Base-by-base conservation (phyloP, 2,888 invertebrate genomes). In the Rhimphoctona megacephalus region DNA sequence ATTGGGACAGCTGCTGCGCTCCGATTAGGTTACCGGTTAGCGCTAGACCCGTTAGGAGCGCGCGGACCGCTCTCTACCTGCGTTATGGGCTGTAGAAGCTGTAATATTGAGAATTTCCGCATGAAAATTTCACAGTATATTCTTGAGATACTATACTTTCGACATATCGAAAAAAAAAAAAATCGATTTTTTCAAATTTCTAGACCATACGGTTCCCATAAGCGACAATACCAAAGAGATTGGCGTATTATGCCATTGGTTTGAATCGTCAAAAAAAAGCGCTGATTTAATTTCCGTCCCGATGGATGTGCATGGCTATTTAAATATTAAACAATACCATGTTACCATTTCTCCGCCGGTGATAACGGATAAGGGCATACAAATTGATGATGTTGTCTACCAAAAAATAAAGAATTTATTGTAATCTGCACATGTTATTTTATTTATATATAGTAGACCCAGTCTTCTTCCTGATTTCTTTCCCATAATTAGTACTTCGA, bases 241-340 rank as follows among this genome's bases (percentile, higher is more conserved):
- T 43, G 79, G 79, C 25, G 78, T 79, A 36, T 49, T 85, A n/a
- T 72, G 78, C 22, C 25, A 83, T 72, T 78, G 72, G 73, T 79
- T 64, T 49, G 64, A 83, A 66, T 30, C 39, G 9, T 39, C 19
- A 36, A 30, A 14, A 74, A 52, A 57, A 39, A 57, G 43, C 5
- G 30, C 43, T 14, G 25, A 57, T 88, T 90, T 89, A 89, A 86
- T 89, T 90, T 90, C 90, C 87, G 87, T 90, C 88, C 88, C 88
- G 80, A 88, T 85, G 91, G 90, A 90, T 88, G 89, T 89, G 87
- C 90, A 91, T 89, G 90, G 89, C 87, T 87, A 90, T 69, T 54
- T 79, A 19, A 54, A 36, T 54, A 79, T 69, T 11, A 22, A 52
- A 39, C 70, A 82, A 69, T 82, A 43, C 30, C 54, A 82, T 33